phyloP scores from a whole-genome alignment of 2,113 vertebrate species.

The Antennarius striatus region DNA sequence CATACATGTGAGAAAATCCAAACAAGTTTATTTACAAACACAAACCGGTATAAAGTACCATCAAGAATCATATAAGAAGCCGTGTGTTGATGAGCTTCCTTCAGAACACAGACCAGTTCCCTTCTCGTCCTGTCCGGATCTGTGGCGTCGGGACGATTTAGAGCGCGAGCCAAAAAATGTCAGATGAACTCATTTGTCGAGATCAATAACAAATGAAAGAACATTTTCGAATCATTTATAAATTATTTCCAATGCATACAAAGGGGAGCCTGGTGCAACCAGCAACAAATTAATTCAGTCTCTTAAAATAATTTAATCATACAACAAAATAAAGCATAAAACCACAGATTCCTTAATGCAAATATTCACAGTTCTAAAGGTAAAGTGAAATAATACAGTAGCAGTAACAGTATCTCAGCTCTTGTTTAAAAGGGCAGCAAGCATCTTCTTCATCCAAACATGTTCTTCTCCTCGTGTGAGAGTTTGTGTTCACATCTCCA shows the following conservation, averaged over 20 bases:
- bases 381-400: conserved; percentile 11
- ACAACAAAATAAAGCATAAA: conserved; percentile 28
- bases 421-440: conserved; percentile 29
- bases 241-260: conserved; percentile 2
- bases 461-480: too few relatives aligned
- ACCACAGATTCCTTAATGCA: conserved; percentile 12
- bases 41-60: conserved; percentile 70
- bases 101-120: not conserved
- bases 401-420: conserved; percentile 6
- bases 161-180: conserved; percentile 12
- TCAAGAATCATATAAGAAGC: conserved; percentile 57
- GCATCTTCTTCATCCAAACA: not conserved
- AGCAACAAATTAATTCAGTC: conserved; percentile 9
- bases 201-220: conserved; percentile 21
- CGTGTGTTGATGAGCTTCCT: conserved; percentile 17
- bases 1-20: conserved; percentile 63
- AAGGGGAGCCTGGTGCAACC: conserved; percentile 25
- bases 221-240: not conserved
- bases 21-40: conserved; percentile 80
- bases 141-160: conserved; percentile 36
- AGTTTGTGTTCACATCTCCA: conserved; percentile 29
- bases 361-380: conserved; percentile 26
- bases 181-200: conserved; percentile 15
- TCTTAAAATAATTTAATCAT: conserved; percentile 13
- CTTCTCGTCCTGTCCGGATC: conserved; percentile 12